Conservation (phyloP, 2,797 vertebrate genomes). For the Spheniscus humboldti region DNA sequence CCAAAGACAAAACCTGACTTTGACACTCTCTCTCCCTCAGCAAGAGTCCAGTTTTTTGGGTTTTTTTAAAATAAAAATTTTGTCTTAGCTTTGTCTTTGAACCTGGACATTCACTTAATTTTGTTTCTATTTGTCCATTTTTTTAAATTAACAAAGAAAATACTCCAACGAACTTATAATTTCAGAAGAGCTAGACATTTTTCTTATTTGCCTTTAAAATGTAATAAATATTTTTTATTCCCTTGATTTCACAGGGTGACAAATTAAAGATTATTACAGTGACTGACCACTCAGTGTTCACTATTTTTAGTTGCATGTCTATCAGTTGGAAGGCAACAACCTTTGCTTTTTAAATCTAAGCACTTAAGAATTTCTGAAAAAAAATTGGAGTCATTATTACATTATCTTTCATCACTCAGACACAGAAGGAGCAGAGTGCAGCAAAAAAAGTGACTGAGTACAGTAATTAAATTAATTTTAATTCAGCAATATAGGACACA, state of each 20-base stretch:
- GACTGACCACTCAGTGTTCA: not conserved
- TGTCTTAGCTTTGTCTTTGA: not conserved
- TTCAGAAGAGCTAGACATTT: not conserved
- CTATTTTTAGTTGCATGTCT: not conserved
- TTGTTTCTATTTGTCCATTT: not conserved
- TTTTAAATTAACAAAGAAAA: not conserved
- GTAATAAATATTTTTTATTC: not conserved
- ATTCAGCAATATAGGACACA: not conserved
- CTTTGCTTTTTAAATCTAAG: slow-evolving; percentile 8
- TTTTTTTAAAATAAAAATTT: not conserved
- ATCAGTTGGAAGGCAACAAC: not conserved
- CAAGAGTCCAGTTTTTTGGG: rapidly evolving
- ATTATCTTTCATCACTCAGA: not conserved
- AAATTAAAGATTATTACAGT: not conserved
- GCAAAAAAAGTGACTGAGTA: not conserved
- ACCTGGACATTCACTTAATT: not conserved
- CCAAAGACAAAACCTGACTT: not conserved
- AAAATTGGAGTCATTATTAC: slow-evolving; percentile 40
- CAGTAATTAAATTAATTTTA: not conserved
- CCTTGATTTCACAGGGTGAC: not conserved
- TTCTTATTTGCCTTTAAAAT: not conserved
- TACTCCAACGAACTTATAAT: not conserved
- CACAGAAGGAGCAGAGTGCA: not conserved
- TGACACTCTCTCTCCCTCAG: not conserved
- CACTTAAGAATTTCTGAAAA: slow-evolving; percentile 34